Base-by-base conservation (phyloP, 2,113 vertebrate genomes). In the Bubo blakistoni region DNA sequence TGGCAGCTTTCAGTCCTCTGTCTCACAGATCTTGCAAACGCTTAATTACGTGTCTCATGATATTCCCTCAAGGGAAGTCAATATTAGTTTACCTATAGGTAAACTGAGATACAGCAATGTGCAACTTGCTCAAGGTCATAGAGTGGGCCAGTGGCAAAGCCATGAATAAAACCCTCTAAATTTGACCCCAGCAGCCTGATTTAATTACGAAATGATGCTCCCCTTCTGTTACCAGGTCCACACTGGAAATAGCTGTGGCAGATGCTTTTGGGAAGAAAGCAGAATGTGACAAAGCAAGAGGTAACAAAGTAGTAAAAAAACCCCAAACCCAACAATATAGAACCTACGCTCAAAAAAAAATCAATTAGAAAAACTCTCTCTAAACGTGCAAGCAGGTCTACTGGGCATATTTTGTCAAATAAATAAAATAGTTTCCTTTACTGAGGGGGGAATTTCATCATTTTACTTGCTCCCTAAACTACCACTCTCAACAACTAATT, bases 81-180 rank as follows among this genome's bases (percentile, higher is more conserved):
- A 94, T 97, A 97, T 96, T 96, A 94, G 94, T 97, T 96, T 94
- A 94, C 92, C 85, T 96, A 94, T 25, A 94, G 92, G 95, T 96
- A 96, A 97, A 97, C 86, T 96, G 95, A 95, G 94, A 95, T 97
- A 96, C 38, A 97, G 84, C 79, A 96, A 95, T 88, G 92, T 0
- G 0, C 88, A 95, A 96, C 96, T 95, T 92, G 74, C 71, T 96
- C 93, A 97, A 97, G 95, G 96, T 97, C 95, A 92, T 15, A 55
- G 86, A 96, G 86, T 91, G 89, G 94, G 94, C 92, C 94, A 92
- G 83, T 58, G 62, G 86, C 81, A 82, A 87, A 92, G 91, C 87
- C 84, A 66, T 6, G 89, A 92, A 97, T 95, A 94, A 92, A 96
- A 95, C 51, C 52, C 83, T 73, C 86, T 90, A 91, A 92, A 97